Percentiles rank a stretch among this genome's conserved stretches.
Conservation (phyloP, 2,888 invertebrate species). For the Phengaris alcon region DNA sequence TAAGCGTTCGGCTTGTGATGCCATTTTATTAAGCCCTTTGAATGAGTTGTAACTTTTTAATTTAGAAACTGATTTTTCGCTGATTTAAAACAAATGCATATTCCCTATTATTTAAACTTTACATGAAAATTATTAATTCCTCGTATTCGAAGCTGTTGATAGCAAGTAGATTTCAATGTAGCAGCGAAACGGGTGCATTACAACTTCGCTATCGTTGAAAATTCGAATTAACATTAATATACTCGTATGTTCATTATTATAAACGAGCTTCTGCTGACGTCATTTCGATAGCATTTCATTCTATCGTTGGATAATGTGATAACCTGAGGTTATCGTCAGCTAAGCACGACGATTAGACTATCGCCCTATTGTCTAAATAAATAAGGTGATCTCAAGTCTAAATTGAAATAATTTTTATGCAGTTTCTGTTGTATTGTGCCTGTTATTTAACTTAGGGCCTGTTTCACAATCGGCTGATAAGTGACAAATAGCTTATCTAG, state of each 20-base stretch:
- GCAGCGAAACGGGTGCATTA: neutral
- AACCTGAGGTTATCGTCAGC: neutral
- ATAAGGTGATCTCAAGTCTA: neutral
- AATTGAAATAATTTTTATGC: neutral
- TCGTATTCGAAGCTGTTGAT: neutral
- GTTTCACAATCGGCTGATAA: too few relatives aligned
- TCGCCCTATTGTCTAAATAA: neutral
- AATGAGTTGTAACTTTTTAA: too few relatives aligned
- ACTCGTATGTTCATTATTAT: neutral
- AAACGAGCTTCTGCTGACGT: neutral
- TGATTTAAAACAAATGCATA: too few relatives aligned
- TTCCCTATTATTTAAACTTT: neutral
- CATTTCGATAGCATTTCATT: neutral
- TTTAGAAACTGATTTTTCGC: too few relatives aligned
- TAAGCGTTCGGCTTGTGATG: too few relatives aligned
- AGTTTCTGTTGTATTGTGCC: neutral
- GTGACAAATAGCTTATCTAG: too few relatives aligned
- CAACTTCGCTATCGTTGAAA: slow-evolving; percentile 6
- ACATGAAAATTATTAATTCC: neutral
- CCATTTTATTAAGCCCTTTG: too few relatives aligned
- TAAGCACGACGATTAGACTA: neutral
- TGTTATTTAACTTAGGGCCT: too few relatives aligned
- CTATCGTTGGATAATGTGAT: neutral
- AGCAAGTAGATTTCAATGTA: neutral
- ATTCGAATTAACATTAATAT: neutral